Conservation (phyloP, 2,888 invertebrate species). For the Agrochola lota region DNA sequence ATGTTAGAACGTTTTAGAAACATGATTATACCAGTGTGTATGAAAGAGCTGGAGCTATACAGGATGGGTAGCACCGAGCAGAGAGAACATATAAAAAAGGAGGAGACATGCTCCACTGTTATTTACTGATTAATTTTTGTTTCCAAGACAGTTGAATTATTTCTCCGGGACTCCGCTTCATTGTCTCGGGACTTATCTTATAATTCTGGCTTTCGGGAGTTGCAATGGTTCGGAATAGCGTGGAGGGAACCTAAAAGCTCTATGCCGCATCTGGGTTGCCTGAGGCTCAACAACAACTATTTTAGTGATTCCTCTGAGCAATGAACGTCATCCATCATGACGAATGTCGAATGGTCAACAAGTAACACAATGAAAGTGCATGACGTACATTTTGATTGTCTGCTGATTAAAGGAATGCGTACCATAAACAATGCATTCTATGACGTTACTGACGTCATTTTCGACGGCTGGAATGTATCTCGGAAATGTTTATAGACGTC, state of each 20-base stretch:
- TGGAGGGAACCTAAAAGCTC: too few relatives aligned
- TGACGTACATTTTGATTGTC: slow-evolving; percentile 47
- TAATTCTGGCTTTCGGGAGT: neutral
- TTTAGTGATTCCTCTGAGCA: neutral
- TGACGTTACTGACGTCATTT: slow-evolving; percentile 21
- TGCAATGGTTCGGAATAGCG: neutral
- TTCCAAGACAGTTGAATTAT: neutral
- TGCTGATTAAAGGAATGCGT: neutral
- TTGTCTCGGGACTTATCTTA: neutral
- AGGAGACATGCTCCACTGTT: neutral
- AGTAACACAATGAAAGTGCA: slow-evolving; percentile 12
- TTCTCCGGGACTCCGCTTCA: neutral
- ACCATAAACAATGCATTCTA: slow-evolving; percentile 34
- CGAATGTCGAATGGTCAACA: slow-evolving; percentile 8
- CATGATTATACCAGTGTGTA: neutral
- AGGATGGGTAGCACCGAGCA: neutral
- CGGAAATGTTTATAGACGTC: slow-evolving; percentile 12
- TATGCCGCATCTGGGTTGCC: too few relatives aligned
- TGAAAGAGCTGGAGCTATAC: neutral
- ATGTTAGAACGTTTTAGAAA: neutral
- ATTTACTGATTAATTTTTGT: neutral
- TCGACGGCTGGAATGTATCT: neutral
- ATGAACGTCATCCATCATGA: slow-evolving; percentile 6
- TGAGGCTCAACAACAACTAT: neutral
- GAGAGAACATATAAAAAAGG: too few relatives aligned